Evolutionary conservation across 2,888 invertebrate species (phyloP).

Genomic region (Acleris holmiana): DNA sequence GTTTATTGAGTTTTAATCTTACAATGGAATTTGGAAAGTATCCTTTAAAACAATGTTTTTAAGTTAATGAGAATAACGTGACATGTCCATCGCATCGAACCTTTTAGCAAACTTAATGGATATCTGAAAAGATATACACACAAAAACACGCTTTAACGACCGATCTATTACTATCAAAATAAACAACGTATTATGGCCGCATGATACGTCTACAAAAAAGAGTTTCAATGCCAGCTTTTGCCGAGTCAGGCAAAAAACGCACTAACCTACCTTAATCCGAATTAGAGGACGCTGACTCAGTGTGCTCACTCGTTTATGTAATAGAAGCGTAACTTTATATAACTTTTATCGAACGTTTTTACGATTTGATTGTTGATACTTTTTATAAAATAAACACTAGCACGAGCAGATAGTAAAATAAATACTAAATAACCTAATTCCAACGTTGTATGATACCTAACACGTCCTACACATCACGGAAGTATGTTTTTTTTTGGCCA

Average conservation of each 20-base stretch:
- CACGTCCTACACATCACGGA: too few relatives aligned
- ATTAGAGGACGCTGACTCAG: neutral
- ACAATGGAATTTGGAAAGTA: too few relatives aligned
- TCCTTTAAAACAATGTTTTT: too few relatives aligned
- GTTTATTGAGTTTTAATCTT: too few relatives aligned
- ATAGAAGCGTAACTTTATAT: neutral
- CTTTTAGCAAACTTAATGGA: constrained; percentile 3
- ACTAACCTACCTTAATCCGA: constrained; percentile 26
- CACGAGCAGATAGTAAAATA: too few relatives aligned
- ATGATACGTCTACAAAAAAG: neutral
- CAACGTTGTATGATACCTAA: too few relatives aligned
- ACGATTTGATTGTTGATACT: neutral
- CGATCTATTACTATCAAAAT: neutral
- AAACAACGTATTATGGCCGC: neutral
- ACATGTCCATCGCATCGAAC: neutral
- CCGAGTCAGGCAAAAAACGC: neutral
- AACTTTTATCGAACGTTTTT: neutral
- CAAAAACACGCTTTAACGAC: neutral
- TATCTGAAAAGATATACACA: neutral
- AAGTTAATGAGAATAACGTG: neutral
- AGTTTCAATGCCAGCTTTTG: constrained; percentile 5
- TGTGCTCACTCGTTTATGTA: neutral
- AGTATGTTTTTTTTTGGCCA: too few relatives aligned
- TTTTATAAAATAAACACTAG: neutral
- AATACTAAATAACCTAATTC: too few relatives aligned